Conservation (phyloP, 1,140 invertebrate genomes). For the Diploscapter pachys region DNA sequence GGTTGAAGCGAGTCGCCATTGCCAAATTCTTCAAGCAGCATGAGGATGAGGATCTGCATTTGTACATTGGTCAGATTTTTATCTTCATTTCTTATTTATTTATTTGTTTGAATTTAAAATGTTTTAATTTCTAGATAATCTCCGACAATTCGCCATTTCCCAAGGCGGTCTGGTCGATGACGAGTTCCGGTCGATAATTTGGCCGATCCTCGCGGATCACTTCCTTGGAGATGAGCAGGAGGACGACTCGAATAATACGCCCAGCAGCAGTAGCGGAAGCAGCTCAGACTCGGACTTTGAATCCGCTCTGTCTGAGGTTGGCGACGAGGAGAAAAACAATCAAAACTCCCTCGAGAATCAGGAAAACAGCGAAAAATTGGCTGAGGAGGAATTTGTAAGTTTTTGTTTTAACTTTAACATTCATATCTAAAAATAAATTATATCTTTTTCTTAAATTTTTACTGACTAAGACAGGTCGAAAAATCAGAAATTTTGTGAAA, state of each 20-base stretch:
- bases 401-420: background rate
- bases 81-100: background rate
- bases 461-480: constrained; percentile 63
- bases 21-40: constrained; percentile 19
- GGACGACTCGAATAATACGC: constrained; percentile 27
- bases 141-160: constrained; percentile 60
- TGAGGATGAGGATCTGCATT: constrained; percentile 14
- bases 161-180: constrained; percentile 66
- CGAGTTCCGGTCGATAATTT: constrained; percentile 74
- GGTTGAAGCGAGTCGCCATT: constrained; percentile 19
- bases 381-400: constrained; percentile 11
- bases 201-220: constrained; percentile 73
- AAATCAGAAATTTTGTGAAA: constrained; percentile 64
- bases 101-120: constrained; percentile 3
- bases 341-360: background rate
- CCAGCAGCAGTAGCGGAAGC: constrained; percentile 20
- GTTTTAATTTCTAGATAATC: constrained; percentile 21
- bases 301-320: constrained; percentile 45
- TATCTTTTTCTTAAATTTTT: constrained; percentile 23
- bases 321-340: constrained; percentile 21
- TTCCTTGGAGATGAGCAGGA: constrained; percentile 28
- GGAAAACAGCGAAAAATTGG: background rate
- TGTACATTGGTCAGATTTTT: constrained; percentile 25
- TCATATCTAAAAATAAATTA: constrained; percentile 54
- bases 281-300: constrained; percentile 50